Evolutionary conservation across 2,888 invertebrate genomes (phyloP).

Genomic region (Pegoplata infirma): DNA sequence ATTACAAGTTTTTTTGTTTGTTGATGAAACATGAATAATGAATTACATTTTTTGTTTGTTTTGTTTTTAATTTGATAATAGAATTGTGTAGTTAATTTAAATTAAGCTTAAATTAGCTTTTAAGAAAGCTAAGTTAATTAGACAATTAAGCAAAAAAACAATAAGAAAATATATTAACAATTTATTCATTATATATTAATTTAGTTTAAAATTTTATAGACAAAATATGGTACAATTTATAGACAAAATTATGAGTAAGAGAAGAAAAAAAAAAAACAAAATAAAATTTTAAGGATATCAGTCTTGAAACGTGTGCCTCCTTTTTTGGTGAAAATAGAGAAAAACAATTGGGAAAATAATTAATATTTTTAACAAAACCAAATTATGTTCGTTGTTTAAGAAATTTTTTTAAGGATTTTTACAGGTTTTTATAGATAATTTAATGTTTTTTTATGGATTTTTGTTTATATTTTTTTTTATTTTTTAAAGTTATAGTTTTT

Average conservation of each 20-base stretch:
- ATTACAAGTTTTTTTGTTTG: conserved; percentile 62
- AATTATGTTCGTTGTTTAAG: conserved; percentile 40
- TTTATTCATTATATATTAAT: conserved; percentile 13
- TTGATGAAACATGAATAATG: conserved; percentile 64
- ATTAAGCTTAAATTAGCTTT: conserved; percentile 42
- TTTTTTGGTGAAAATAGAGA: conserved; percentile 7
- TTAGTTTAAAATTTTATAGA: neutral
- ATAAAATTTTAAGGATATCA: conserved; percentile 43
- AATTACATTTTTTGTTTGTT: conserved; percentile 22
- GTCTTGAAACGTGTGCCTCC: conserved; percentile 67
- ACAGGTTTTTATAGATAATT: neutral
- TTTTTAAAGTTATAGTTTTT: neutral
- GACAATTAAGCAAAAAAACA: conserved; percentile 19
- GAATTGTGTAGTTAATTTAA: conserved; percentile 31
- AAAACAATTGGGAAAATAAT: neutral
- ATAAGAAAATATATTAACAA: conserved; percentile 35
- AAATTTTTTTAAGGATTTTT: conserved; percentile 24
- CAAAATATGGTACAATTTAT: neutral
- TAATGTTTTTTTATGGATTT: neutral
- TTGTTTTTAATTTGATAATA: conserved; percentile 38
- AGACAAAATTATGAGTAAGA: neutral
- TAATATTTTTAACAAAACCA: neutral
- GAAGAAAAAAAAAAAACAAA: neutral
- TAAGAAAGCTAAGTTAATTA: conserved; percentile 5
- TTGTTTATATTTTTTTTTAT: conserved; percentile 5